Evolutionary conservation across 2,797 vertebrate genomes (phyloP).

Genomic region (Acanthurus leucopareius): DNA sequence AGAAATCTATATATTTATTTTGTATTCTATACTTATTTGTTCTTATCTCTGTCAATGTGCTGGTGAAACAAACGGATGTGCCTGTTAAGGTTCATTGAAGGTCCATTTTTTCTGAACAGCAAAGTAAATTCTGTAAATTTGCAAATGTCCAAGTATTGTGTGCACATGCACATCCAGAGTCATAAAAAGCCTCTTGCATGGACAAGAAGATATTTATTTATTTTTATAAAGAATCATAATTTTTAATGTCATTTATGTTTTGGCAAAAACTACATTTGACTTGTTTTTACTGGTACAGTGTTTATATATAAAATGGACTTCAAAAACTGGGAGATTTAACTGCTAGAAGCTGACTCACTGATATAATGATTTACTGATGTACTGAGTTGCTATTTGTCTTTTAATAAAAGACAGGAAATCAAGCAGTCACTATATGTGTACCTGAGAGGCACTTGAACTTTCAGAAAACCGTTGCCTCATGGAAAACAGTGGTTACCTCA

Average conservation of each 20-base stretch:
- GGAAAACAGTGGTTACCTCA: slow-evolving; percentile 19
- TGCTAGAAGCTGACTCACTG: slow-evolving; percentile 6
- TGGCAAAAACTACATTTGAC: slow-evolving; percentile 34
- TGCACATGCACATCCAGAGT: too few species aligned
- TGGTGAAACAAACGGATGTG: too few species aligned
- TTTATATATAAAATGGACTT: slow-evolving; percentile 45
- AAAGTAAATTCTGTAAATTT: too few species aligned
- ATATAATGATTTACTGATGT: slow-evolving; percentile 35
- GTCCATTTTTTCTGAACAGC: too few species aligned
- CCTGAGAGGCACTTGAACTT: slow-evolving; percentile 30
- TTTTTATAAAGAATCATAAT: slow-evolving; percentile 18
- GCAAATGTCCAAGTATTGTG: too few species aligned
- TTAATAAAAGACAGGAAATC: slow-evolving; percentile 45
- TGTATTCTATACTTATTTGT: too few species aligned
- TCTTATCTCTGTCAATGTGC: too few species aligned
- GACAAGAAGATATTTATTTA: neutral
- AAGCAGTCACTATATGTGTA: slow-evolving; percentile 23
- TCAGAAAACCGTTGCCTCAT: slow-evolving; percentile 14
- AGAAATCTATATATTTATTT: too few species aligned
- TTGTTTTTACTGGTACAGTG: slow-evolving; percentile 36
- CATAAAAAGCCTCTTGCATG: too few species aligned
- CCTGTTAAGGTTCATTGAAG: too few species aligned
- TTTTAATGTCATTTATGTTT: slow-evolving; percentile 6
- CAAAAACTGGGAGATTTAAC: slow-evolving; percentile 16
- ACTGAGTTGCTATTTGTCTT: slow-evolving; percentile 37